Conservation (phyloP, 2,113 vertebrate genomes). For the Nannobrachium achirus region DNA sequence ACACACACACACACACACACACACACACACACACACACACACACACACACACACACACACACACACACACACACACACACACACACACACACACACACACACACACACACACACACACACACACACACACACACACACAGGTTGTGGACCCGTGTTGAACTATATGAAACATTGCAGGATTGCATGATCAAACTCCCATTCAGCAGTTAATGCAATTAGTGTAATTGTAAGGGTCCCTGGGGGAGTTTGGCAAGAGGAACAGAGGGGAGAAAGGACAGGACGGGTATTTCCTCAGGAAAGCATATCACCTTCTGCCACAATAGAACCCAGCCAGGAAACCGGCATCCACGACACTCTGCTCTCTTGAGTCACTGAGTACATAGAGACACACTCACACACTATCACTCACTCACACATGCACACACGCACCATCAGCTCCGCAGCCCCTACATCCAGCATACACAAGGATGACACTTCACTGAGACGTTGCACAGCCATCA, state of each 20-base stretch:
- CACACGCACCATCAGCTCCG: slow-evolving; percentile 40
- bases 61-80: neutral
- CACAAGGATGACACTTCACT: slow-evolving; percentile 74
- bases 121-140: slow-evolving; percentile 5
- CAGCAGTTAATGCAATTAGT: slow-evolving; percentile 48
- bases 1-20: slow-evolving; percentile 14
- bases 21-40: slow-evolving; percentile 2
- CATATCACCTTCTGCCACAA: slow-evolving; percentile 81
- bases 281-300: slow-evolving; percentile 83
- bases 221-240: slow-evolving; percentile 50
- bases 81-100: no score
- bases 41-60: slow-evolving; percentile 15
- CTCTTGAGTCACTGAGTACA: slow-evolving; percentile 69
- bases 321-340: slow-evolving; percentile 72
- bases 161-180: slow-evolving; percentile 19
- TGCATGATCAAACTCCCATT: slow-evolving; percentile 16
- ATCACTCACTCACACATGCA: slow-evolving; percentile 35
- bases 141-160: neutral
- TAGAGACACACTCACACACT: slow-evolving; percentile 64
- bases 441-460: slow-evolving; percentile 47
- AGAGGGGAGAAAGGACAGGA: slow-evolving; percentile 59
- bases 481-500: slow-evolving; percentile 54
- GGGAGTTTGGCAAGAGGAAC: slow-evolving; percentile 33
- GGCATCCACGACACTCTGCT: slow-evolving; percentile 71
- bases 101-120: neutral